Evolutionary conservation across 2,113 vertebrate genomes (phyloP), one percentile per base, ranked within the genome.

Genomic region (Eurypyga helias): DNA sequence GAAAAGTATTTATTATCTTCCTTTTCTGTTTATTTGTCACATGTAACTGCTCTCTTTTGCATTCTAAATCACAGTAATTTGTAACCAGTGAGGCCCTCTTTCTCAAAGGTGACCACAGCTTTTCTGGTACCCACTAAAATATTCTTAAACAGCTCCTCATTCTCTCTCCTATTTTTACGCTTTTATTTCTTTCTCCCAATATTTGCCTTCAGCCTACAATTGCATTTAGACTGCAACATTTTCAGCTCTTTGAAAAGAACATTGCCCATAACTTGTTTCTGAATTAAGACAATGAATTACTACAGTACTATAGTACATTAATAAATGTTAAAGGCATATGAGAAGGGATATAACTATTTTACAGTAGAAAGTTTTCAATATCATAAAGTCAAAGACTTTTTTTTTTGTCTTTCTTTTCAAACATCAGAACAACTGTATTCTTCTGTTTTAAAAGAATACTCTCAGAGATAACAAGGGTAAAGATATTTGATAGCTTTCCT

Each of bases 281-380:
- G 33, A 57, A 86, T 33, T 9, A 67, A 60, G 20, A 80, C 16
- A 66, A 52, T 13, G 6, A 57, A 57, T 7, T n/a, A 54, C 10
- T 48, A 38, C 26, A 84, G 15, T 17, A 36, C 0, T 48, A 38
- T 29, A 84, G 15, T 17, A 36, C 0, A 0, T 38, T 36, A 72
- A 15, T 26, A 86, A 88, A 66, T 66, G 3, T 6, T 80, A 64
- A 58, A 4, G 61, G 14, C 51, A 19, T 23, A 25, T 4, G 0
- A 11, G 19, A 77, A 72, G 13, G 65, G 0, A 57, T 73, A 18
- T 10, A 72, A 38, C 3, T 83, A 65, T 52, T 51, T 65, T 62
- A 23, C 7, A 45, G 23, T 17, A 64, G 31, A 57, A 41, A 58
- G 6, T 4, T 51, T 65, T 87, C 48, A 75, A 17, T 58, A 70